Evolutionary conservation across 1,140 invertebrate species (phyloP).

Genomic region (Hyposmocoma kahamanoa): DNA sequence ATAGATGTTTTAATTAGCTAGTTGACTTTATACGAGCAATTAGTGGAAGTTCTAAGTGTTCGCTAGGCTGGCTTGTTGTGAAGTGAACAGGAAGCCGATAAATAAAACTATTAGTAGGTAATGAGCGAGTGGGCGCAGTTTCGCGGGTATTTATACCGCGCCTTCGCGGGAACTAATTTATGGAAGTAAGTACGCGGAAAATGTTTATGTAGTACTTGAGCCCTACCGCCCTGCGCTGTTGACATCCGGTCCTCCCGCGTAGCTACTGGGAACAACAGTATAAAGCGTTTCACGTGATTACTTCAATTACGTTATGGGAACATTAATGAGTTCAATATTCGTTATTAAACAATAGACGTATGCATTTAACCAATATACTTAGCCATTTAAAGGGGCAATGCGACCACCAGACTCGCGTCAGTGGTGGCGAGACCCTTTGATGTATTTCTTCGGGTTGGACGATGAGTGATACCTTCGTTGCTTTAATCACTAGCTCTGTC

Average conservation of each 20-base stretch:
- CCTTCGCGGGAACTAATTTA: constrained; percentile 68
- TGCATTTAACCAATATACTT: no score
- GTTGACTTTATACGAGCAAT: background rate
- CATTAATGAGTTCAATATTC: no score
- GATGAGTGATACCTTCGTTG: no score
- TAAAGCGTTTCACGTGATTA: background rate
- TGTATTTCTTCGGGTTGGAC: no score
- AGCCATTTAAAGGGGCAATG: no score
- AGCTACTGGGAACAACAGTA: constrained; percentile 1
- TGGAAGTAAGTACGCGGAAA: constrained; percentile 70
- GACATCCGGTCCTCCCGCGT: constrained; percentile 57
- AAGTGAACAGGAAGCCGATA: constrained; percentile 40
- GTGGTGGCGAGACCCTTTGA: no score
- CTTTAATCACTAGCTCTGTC: no score
- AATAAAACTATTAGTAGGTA: constrained; percentile 58
- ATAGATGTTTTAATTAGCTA: background rate
- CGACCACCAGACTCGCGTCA: no score
- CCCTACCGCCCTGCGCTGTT: constrained; percentile 32
- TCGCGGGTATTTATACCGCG: constrained; percentile 61
- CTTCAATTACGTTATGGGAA: background rate
- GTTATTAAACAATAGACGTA: no score
- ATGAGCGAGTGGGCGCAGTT: constrained; percentile 46
- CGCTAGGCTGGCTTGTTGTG: constrained; percentile 18
- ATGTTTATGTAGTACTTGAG: constrained; percentile 59
- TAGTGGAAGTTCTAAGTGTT: background rate